phyloP scores from a whole-genome alignment of 2,113 vertebrate species.

The Cyphomyrus plagiostoma region DNA sequence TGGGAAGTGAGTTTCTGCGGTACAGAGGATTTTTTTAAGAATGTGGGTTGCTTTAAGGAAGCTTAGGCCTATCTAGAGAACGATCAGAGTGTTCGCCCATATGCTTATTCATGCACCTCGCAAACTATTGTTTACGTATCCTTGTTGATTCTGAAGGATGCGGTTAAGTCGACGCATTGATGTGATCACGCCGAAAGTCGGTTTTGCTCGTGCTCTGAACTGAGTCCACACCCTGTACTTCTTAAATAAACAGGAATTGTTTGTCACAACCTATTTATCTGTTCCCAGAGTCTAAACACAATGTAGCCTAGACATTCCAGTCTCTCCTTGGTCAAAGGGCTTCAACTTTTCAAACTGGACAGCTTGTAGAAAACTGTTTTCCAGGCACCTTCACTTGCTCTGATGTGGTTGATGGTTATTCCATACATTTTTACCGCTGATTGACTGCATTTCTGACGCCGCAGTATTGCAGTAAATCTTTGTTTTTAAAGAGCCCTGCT shows the following conservation, averaged over 20 bases:
- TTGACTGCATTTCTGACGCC: not conserved
- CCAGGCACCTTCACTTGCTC: not conserved
- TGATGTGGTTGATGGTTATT: not conserved
- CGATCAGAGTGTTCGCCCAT: not conserved
- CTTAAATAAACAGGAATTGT: slow-evolving; percentile 9
- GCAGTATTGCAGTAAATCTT: not conserved
- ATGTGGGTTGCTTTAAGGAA: not conserved
- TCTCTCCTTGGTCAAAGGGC: not conserved
- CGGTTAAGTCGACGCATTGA: not conserved
- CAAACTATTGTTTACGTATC: not conserved
- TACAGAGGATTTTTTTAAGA: not conserved
- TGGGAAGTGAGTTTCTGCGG: not conserved
- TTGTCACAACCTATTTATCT: not conserved
- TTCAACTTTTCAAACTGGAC: not conserved
- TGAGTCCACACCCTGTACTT: not conserved
- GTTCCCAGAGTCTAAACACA: slow-evolving; percentile 18
- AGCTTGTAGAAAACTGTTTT: not conserved
- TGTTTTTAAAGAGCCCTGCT: not conserved
- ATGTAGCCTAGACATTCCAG: slow-evolving; percentile 13
- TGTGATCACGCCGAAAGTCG: not conserved
- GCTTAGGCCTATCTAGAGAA: not conserved
- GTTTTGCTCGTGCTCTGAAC: not conserved
- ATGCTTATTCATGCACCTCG: not conserved
- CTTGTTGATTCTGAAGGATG: not conserved
- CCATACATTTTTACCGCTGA: not conserved